A percentile compares a stretch with the other conserved stretches of the same genome.
phyloP scores from a whole-genome alignment of 2,888 invertebrate species.

The Neocrepidodera transversa region DNA sequence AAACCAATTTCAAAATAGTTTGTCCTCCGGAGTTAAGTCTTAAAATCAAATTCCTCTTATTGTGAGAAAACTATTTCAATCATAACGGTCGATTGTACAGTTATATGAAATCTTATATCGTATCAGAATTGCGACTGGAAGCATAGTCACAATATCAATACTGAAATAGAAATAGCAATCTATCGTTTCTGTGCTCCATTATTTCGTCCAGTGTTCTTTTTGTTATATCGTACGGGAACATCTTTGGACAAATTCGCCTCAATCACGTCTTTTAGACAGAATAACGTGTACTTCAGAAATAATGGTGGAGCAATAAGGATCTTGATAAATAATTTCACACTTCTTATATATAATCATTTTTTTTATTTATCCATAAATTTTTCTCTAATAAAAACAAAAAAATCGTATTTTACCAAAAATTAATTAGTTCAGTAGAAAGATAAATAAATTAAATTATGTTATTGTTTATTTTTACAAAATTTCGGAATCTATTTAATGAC shows the following conservation, averaged over 20 bases:
- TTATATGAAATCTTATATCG: not conserved
- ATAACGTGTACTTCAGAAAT: too few relatives aligned
- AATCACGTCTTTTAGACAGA: too few relatives aligned
- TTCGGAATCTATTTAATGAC: too few relatives aligned
- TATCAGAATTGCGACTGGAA: not conserved
- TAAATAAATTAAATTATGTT: too few relatives aligned
- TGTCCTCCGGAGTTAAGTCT: not conserved
- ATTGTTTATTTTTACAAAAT: too few relatives aligned
- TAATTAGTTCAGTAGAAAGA: too few relatives aligned
- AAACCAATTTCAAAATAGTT: not conserved
- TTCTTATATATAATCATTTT: too few relatives aligned
- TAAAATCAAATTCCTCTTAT: constrained; percentile 2
- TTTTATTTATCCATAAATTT: too few relatives aligned
- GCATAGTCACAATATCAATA: not conserved
- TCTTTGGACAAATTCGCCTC: not conserved
- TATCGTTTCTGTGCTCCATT: not conserved
- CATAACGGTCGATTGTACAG: constrained; percentile 15
- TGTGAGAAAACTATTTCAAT: constrained; percentile 10
- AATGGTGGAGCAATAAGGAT: too few relatives aligned
- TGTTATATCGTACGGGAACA: not conserved
- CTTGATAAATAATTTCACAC: too few relatives aligned
- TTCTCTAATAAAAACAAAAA: too few relatives aligned
- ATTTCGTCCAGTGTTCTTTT: not conserved
- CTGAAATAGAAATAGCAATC: not conserved
- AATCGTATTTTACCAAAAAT: too few relatives aligned